Conservation (phyloP, 1,140 invertebrate genomes). For the Myzus persicae region DNA sequence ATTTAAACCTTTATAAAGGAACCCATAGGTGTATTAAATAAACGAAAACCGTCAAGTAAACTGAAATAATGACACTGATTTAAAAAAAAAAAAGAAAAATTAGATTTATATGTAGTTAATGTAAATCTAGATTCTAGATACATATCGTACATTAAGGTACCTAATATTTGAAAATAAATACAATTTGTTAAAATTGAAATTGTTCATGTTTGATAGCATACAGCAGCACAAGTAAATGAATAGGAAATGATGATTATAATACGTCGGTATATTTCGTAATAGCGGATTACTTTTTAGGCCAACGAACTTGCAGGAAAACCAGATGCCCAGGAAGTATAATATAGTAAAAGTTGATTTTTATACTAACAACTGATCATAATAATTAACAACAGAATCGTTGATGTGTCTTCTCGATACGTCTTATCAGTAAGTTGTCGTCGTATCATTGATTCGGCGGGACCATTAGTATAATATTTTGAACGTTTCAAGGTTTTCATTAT, state of each 20-base stretch:
- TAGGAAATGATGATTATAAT: background rate
- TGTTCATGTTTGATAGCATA: background rate
- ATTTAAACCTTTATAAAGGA: background rate
- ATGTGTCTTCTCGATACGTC: background rate
- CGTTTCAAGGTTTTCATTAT: constrained; percentile 36
- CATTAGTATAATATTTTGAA: constrained; percentile 14
- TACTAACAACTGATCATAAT: background rate
- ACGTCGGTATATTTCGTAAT: background rate
- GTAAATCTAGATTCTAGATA: too few relatives aligned
- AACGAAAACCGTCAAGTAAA: background rate
- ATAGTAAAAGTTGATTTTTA: background rate
- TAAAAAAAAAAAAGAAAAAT: background rate
- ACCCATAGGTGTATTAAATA: too few relatives aligned
- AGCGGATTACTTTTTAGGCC: background rate
- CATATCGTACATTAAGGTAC: background rate
- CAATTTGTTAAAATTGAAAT: background rate
- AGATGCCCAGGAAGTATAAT: background rate
- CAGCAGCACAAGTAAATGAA: background rate
- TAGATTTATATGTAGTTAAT: background rate
- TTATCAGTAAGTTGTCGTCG: background rate
- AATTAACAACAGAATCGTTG: background rate
- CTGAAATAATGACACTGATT: background rate
- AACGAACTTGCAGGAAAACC: background rate
- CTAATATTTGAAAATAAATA: background rate
- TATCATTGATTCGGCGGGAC: background rate